Percentiles rank a stretch among this genome's conserved stretches.
These are phyloP conservation scores for Eilema griseolum DNA, from an alignment of 2,888 invertebrate species.

Conservation along the genomic window DNA sequence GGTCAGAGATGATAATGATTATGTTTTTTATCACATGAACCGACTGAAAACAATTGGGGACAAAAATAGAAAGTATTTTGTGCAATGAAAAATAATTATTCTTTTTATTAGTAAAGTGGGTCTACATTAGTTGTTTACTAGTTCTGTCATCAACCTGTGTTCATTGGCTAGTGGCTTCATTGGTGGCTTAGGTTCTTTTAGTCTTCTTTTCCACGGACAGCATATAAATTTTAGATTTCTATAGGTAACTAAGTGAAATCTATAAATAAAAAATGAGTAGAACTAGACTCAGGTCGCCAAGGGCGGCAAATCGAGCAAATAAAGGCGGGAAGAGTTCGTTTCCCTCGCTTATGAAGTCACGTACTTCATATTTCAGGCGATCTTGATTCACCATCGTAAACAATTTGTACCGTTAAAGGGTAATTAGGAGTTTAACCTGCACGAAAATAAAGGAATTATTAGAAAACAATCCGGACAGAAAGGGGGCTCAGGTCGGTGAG, in stretches of 20 bases:
- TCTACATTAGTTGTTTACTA: too few relatives aligned
- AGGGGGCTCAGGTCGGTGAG: conserved; percentile 50
- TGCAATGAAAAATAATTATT: too few relatives aligned
- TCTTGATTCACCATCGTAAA: conserved; percentile 51
- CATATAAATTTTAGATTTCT: neutral
- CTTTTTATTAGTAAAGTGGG: too few relatives aligned
- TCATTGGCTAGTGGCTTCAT: neutral
- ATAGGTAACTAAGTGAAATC: neutral
- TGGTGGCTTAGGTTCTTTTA: neutral
- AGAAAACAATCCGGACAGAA: conserved; percentile 81
- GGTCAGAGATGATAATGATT: too few relatives aligned
- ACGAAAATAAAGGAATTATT: conserved; percentile 84
- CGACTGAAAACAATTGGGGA: too few relatives aligned
- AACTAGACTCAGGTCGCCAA: conserved; percentile 2
- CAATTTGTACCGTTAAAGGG: conserved; percentile 69
- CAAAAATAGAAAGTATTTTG: too few relatives aligned
- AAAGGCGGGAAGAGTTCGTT: conserved; percentile 25
- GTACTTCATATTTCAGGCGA: conserved; percentile 52
- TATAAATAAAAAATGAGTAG: conserved; percentile 20
- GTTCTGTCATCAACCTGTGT: too few relatives aligned
- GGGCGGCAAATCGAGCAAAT: conserved; percentile 13
- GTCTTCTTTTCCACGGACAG: too few relatives aligned
- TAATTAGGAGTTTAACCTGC: conserved; percentile 76
- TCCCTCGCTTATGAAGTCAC: conserved; percentile 40
- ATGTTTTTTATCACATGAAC: too few relatives aligned